Conservation (phyloP, 2,113 vertebrate genomes). For the Sphaerodactylus townsendi region DNA sequence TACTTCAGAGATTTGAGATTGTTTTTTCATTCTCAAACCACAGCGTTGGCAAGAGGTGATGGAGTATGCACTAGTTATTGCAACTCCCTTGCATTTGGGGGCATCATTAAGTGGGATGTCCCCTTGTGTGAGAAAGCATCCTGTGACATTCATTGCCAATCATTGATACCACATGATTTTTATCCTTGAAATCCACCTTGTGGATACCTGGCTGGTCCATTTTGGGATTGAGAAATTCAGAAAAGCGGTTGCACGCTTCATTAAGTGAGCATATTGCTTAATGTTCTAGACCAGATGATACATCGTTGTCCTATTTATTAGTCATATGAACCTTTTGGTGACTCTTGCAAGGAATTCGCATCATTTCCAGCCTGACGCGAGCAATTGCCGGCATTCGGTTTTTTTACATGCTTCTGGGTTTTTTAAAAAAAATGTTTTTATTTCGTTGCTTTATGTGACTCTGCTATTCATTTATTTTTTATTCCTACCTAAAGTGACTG, state of each 20-base stretch:
- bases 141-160: too few species aligned
- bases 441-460: constrained; percentile 26
- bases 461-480: background rate
- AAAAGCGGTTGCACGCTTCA: background rate
- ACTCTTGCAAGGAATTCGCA: background rate
- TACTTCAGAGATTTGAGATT: background rate
- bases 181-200: background rate
- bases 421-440: constrained; percentile 5
- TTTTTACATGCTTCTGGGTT: constrained; percentile 3
- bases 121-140: too few species aligned
- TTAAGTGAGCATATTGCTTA: background rate
- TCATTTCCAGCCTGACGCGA: background rate
- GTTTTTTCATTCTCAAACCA: background rate
- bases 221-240: background rate
- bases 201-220: background rate
- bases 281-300: background rate
- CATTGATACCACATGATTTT: constrained; percentile 2
- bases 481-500: too few species aligned
- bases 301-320: background rate
- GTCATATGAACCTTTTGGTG: constrained; percentile 21
- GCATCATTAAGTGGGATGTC: too few species aligned
- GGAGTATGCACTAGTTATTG: background rate
- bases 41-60: too few species aligned
- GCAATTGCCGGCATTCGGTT: background rate
- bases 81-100: background rate